A percentile compares a stretch with the other conserved stretches of the same genome.
Conservation (phyloP, 2,113 vertebrate genomes). For the Mesitornis unicolor region DNA sequence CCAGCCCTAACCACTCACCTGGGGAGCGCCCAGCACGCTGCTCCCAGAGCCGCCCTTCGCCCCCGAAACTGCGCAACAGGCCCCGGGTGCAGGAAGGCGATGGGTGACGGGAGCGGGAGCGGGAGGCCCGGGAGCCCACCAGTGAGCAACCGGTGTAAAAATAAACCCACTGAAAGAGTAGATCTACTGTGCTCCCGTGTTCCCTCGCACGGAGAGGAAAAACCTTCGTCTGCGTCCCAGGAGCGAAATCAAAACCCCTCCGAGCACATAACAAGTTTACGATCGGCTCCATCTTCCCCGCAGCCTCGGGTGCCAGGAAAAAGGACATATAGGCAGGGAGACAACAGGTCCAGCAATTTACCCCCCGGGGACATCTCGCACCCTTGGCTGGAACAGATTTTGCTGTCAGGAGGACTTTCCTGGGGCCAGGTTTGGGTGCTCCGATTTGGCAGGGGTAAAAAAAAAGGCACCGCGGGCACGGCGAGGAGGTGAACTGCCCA, state of each 20-base stretch:
- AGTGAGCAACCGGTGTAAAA: slow-evolving; percentile 18
- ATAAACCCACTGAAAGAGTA: slow-evolving; percentile 45
- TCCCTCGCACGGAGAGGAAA: not conserved
- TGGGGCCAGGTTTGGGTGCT: not conserved
- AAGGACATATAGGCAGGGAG: not conserved
- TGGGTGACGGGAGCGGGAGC: not conserved
- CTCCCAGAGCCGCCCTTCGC: not conserved
- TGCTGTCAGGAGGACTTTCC: not conserved
- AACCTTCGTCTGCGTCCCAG: not conserved
- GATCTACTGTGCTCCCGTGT: not conserved
- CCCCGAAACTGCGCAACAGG: too few species aligned
- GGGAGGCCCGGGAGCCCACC: not conserved
- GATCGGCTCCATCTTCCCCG: not conserved
- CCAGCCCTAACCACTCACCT: not conserved
- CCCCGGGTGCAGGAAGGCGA: not conserved
- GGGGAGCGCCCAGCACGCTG: not conserved
- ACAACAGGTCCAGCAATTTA: slow-evolving; percentile 26
- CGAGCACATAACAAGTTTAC: not conserved
- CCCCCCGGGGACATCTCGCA: not conserved
- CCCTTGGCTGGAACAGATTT: not conserved
- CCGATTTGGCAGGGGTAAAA: not conserved
- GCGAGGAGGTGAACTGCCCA: not conserved
- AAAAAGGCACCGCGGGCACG: not conserved
- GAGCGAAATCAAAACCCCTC: not conserved
- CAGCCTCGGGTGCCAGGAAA: not conserved